Evolutionary conservation across 2,113 vertebrate species (phyloP).

Genomic region (Oenanthe oenanthe): DNA sequence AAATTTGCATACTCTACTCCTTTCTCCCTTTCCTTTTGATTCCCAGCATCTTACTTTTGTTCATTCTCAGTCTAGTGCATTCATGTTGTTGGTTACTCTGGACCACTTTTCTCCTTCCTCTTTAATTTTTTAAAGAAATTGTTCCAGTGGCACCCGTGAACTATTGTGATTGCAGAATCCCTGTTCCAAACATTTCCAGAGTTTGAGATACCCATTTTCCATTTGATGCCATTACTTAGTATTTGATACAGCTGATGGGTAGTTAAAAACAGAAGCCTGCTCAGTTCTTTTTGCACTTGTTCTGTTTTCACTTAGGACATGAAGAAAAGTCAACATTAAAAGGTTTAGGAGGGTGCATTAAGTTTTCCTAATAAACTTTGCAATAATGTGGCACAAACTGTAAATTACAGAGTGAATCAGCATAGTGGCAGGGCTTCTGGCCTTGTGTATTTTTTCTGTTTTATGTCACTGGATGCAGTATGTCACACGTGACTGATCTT

Average conservation of each 20-base stretch:
- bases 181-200: not conserved
- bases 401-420: not conserved
- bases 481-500: not conserved
- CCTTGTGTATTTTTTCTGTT: not conserved
- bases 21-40: not conserved
- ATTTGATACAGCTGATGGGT: not conserved
- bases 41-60: not conserved
- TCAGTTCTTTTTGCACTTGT: not conserved
- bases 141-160: not conserved
- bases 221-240: not conserved
- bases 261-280: not conserved
- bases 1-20: not conserved
- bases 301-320: accelerated
- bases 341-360: not conserved
- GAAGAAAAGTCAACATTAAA: not conserved
- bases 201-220: not conserved
- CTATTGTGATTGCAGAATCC: not conserved
- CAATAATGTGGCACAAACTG: not conserved
- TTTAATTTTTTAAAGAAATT: not conserved
- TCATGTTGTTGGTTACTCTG: not conserved
- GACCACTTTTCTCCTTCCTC: not conserved
- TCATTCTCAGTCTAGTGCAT: not conserved
- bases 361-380: not conserved
- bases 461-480: not conserved
- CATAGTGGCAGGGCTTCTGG: not conserved